These are phyloP conservation scores for Morphnarchus princeps DNA, from an alignment of 2,113 vertebrate genomes.

Conservation along the genomic window DNA sequence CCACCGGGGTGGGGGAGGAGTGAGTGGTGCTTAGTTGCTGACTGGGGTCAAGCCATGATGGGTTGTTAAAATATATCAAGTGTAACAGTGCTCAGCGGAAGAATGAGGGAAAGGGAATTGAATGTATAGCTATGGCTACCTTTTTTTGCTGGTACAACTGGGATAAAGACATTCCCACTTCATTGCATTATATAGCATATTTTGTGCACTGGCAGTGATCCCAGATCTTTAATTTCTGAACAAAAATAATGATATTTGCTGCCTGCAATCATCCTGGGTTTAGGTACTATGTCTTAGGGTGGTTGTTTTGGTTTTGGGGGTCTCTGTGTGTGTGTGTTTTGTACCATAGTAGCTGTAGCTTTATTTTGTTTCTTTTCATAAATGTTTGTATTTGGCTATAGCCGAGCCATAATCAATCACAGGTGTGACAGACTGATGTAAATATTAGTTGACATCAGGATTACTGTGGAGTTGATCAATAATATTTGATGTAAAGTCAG, in stretches of 20 bases:
- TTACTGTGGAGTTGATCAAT: background rate
- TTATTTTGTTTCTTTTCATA: background rate
- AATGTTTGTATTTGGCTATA: background rate
- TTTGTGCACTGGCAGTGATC: background rate
- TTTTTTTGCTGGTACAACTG: background rate
- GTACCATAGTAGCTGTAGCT: background rate
- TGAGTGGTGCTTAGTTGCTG: no score
- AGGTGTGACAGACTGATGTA: background rate
- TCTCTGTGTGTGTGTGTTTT: background rate
- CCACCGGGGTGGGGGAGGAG: no score
- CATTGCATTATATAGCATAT: accelerated
- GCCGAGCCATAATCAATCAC: background rate
- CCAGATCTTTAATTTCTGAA: background rate
- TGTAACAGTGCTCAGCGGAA: background rate
- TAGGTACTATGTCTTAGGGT: background rate
- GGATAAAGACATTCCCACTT: background rate
- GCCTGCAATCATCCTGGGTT: background rate
- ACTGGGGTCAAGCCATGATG: no score
- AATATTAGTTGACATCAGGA: background rate
- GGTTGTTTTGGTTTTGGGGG: background rate
- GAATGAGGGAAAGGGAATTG: background rate
- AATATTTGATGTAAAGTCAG: background rate
- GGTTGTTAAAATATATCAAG: background rate
- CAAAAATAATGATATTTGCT: background rate
- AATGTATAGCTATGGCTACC: background rate